Percentiles rank a stretch among this genome's conserved stretches.
Evolutionary conservation across 2,797 vertebrate genomes (phyloP).

Genomic region (Myiothlypis chrysogaster): DNA sequence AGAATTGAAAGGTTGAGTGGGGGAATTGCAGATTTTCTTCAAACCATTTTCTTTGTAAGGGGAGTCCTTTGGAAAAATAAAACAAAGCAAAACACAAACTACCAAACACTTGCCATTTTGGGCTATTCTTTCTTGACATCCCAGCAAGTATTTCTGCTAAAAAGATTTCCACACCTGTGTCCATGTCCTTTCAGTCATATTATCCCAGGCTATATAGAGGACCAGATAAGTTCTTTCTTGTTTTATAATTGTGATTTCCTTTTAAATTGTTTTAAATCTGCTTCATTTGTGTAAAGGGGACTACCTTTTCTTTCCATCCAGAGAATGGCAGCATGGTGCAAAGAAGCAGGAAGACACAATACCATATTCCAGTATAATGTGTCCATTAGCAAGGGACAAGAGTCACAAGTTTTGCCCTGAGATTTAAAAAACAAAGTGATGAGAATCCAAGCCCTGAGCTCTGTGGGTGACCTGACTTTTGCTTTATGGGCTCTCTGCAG

Average conservation of each 20-base stretch:
- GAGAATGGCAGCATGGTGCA: not conserved
- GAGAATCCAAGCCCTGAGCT: not conserved
- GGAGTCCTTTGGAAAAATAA: not conserved
- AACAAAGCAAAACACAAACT: not conserved
- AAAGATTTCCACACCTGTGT: not conserved
- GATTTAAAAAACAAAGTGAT: not conserved
- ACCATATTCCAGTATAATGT: not conserved
- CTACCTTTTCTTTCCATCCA: not conserved
- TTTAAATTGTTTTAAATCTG: not conserved
- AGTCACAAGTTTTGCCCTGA: not conserved
- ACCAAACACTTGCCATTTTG: not conserved
- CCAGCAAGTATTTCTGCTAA: not conserved
- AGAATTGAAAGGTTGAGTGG: not conserved
- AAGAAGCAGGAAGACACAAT: not conserved
- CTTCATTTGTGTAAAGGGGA: not conserved
- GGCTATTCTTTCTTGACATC: not conserved
- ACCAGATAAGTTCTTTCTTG: not conserved
- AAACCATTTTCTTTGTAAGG: not conserved
- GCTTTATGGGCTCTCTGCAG: rapidly evolving
- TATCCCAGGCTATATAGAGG: not conserved
- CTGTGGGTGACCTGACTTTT: not conserved
- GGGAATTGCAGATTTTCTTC: not conserved
- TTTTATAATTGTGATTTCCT: not conserved
- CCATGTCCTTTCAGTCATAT: not conserved
- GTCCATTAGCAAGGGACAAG: not conserved